Conservation (phyloP, 92 coral and sea anemone genomes). For the Micromussa lordhowensis region DNA sequence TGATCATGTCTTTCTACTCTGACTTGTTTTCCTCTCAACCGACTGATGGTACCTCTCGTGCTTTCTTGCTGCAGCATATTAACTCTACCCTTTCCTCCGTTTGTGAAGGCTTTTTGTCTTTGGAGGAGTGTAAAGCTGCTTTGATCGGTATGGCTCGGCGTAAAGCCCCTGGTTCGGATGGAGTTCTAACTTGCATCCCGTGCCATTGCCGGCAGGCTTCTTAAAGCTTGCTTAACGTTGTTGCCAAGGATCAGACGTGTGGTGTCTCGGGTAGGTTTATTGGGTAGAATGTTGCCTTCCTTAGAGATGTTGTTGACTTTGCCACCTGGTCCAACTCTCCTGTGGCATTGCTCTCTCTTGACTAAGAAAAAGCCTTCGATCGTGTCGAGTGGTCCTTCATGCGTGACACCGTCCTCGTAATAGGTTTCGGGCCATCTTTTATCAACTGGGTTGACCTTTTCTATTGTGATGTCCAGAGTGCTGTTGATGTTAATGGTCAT, state of each 20-base stretch:
- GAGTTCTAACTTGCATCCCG: not conserved
- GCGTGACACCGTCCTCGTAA: not conserved
- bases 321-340: not conserved
- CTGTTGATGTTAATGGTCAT: conserved; percentile 29
- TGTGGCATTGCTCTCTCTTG: not conserved
- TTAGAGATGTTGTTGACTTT: conserved; percentile 8
- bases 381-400: conserved; percentile 22
- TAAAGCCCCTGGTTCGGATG: conserved; percentile 22
- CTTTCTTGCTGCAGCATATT: not conserved
- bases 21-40: not conserved
- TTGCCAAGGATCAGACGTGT: conserved; percentile 26
- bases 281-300: conserved; percentile 18
- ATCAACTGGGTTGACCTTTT: conserved; percentile 17
- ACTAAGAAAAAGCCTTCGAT: conserved; percentile 10
- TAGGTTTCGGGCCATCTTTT: conserved; percentile 37
- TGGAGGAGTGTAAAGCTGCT: conserved; percentile 10
- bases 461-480: conserved; percentile 15
- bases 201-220: not conserved
- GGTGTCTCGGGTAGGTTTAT: conserved; percentile 14
- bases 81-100: not conserved
- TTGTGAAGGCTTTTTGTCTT: conserved; percentile 38
- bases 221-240: not conserved
- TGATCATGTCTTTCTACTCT: not conserved
- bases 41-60: conserved; percentile 1
- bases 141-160: not conserved